Evolutionary conservation across 2,888 invertebrate genomes (phyloP).

Genomic region (Rutpela maculata): DNA sequence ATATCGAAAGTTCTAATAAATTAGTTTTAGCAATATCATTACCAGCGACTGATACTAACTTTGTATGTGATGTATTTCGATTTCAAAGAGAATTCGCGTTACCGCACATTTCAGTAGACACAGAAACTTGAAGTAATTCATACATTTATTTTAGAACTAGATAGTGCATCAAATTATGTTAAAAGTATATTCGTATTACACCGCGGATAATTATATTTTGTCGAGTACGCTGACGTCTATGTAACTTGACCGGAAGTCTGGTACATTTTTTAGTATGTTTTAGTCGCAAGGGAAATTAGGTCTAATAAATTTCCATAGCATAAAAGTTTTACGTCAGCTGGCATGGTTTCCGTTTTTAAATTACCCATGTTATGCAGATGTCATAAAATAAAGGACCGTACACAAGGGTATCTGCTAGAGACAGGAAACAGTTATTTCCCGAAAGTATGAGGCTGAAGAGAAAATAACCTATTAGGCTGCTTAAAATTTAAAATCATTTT

Average conservation of each 20-base stretch:
- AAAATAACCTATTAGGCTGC: not conserved
- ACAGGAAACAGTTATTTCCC: not conserved
- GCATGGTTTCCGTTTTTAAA: constrained; percentile 2
- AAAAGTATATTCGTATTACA: not conserved
- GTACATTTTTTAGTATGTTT: not conserved
- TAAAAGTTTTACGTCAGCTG: not conserved
- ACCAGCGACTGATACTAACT: too few relatives aligned
- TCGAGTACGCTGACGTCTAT: not conserved
- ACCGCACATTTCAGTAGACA: not conserved
- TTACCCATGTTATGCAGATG: not conserved
- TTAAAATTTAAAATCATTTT: not conserved
- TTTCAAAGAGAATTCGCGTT: not conserved
- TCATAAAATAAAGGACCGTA: constrained; percentile 3
- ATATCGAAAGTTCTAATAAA: too few relatives aligned
- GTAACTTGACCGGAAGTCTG: not conserved
- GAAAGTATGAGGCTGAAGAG: not conserved
- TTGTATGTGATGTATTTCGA: not conserved
- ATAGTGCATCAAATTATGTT: not conserved
- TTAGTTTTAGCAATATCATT: too few relatives aligned
- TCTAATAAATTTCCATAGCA: not conserved
- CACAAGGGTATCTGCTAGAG: not conserved
- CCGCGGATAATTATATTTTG: not conserved
- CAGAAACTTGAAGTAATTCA: not conserved
- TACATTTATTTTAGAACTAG: not conserved
- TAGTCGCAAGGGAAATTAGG: not conserved